Evolutionary conservation across 2,888 invertebrate species (phyloP), one percentile per base, ranked within the genome.

Genomic region (Ennomos quercinarius): DNA sequence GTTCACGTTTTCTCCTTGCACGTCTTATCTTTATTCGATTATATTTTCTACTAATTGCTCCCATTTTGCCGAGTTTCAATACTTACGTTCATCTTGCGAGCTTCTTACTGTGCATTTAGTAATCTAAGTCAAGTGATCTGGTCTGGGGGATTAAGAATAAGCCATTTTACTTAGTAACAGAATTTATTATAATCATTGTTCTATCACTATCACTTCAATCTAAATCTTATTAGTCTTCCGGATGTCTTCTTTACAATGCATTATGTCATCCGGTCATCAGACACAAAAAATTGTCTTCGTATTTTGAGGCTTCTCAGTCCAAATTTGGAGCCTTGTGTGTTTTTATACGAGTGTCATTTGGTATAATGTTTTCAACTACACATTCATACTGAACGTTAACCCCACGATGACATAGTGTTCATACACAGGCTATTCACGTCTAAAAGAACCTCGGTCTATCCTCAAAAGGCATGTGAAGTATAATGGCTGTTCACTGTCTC

Each of bases 401-500:
- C 46, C 36, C 9, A 13, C 46, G 40, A 41, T 59, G 44, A 42
- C n/a, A 37, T 27, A 47, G 11, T 17, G 50, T 34, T 41, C 10
- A 40, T 46, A 46, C 43, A 53, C 40, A 44, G 51, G 47, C 55
- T 56, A 61, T 61, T 57, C 56, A 50, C 38, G 36, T 57, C 49
- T 61, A 44, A 44, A 46, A 44, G 52, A 48, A 35, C 48, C 53
- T 49, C 53, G 57, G 42, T 52, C 49, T 50, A 44, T 57, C 71
- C 72, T 68, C 62, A 66, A 72, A 73, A 67, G 73, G 67, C 62
- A 67, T 66, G 68, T 61, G 67, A 70, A 68, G 64, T 72, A 75
- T 72, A 75, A 77, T 78, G 71, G 70, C 67, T 77, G 75, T 77
- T 77, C 74, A 74, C 77, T 71, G 75, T 78, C 78, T 73, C 72